phyloP scores from a whole-genome alignment of 2,888 invertebrate genomes.

The Microctonus aethiopoides region DNA sequence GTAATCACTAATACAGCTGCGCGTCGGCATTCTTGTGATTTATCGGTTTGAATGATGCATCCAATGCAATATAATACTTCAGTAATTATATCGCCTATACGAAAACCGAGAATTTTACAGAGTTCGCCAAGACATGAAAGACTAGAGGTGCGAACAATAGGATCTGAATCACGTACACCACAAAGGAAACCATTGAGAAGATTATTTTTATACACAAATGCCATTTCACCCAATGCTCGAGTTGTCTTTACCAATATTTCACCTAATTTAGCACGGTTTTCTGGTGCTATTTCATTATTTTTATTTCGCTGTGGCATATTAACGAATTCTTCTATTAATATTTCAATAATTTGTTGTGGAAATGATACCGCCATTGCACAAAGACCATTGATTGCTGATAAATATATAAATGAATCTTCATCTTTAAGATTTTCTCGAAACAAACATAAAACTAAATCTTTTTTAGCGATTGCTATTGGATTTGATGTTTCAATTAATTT shows the following conservation, averaged over 20 bases:
- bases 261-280: slow-evolving; percentile 81
- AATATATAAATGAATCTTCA: slow-evolving; percentile 84
- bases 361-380: slow-evolving; percentile 75
- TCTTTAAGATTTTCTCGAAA: slow-evolving; percentile 82
- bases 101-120: slow-evolving; percentile 79
- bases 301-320: slow-evolving; percentile 55
- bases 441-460: slow-evolving; percentile 76
- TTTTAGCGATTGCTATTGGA: slow-evolving; percentile 73
- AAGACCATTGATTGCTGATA: slow-evolving; percentile 81
- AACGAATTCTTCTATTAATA: slow-evolving; percentile 77
- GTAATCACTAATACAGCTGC: slow-evolving; percentile 84
- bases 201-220: slow-evolving; percentile 75
- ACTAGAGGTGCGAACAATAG: slow-evolving; percentile 81
- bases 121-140: slow-evolving; percentile 87
- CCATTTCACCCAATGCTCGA: slow-evolving; percentile 78
- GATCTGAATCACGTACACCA: slow-evolving; percentile 78
- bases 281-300: slow-evolving; percentile 68
- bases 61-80: slow-evolving; percentile 82
- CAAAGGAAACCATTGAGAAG: slow-evolving; percentile 79
- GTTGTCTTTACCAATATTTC: slow-evolving; percentile 82
- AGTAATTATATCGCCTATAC: slow-evolving; percentile 77
- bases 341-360: slow-evolving; percentile 77
- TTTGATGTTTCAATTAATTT: slow-evolving; percentile 78
- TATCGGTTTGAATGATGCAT: slow-evolving; percentile 77
- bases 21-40: slow-evolving; percentile 78